A percentile compares a stretch with the other conserved stretches of the same genome.
phyloP scores from a whole-genome alignment of 2,888 invertebrate species.

The Cloeon dipterum region DNA sequence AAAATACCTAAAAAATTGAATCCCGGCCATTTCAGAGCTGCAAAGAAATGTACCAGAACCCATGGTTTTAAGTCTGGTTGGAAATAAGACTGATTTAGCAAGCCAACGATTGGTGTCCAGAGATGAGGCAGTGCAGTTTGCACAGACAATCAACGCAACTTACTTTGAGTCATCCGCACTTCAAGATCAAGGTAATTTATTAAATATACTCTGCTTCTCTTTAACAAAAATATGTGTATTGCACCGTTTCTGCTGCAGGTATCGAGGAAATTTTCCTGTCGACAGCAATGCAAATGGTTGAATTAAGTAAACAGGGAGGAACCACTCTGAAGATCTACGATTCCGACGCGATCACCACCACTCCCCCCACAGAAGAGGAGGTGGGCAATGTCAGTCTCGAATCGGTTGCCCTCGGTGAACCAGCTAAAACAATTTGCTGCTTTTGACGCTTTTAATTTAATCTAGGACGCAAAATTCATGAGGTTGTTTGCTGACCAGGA shows the following conservation, averaged over 20 bases:
- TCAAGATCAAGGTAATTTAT: constrained; percentile 37
- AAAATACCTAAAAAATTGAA: too few species aligned
- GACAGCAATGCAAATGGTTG: neutral
- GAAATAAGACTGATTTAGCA: constrained; percentile 66
- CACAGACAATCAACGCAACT: constrained; percentile 53
- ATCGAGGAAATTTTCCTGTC: neutral
- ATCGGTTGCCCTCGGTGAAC: neutral
- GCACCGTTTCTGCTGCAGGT: neutral
- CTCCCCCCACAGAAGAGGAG: neutral
- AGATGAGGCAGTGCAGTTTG: constrained; percentile 51
- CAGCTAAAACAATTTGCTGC: neutral
- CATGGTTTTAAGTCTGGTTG: constrained; percentile 57
- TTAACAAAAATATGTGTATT: too few species aligned
- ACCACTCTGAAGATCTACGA: neutral
- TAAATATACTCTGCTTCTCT: too few species aligned
- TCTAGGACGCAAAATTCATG: too few species aligned
- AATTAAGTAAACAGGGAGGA: neutral
- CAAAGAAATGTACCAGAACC: constrained; percentile 51
- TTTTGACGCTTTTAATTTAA: too few species aligned
- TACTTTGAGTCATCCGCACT: constrained; percentile 72
- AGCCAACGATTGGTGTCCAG: constrained; percentile 29
- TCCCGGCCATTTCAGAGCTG: constrained; percentile 21
- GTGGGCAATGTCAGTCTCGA: neutral
- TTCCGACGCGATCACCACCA: neutral
- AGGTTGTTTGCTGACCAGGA: too few species aligned